Base-by-base conservation (phyloP, 2,888 invertebrate genomes). In the Plagodis dolabraria region DNA sequence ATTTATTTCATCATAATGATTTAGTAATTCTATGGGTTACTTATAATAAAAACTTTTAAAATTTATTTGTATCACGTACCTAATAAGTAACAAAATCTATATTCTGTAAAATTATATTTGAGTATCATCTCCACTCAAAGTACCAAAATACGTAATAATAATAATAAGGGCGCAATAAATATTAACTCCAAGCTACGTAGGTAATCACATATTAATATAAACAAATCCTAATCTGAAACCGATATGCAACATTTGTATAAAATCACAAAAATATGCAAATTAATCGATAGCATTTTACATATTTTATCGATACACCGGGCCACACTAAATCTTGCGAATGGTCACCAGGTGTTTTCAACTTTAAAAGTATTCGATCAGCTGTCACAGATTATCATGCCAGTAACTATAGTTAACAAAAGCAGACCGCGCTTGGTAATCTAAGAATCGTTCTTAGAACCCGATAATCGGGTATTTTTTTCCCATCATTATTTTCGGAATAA, bases 401-500 rank as follows among this genome's bases (percentile, higher is more conserved):
- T 40, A 5, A 40, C 40, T 40, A 5, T 8, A 9, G 12, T 12
- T 57, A 56, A 60, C 60, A 63, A 63, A 83, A 81, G 83, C 70
- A 67, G 72, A 67, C 71, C 75, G 72, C 52, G 54, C 75, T 77
- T 71, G 70, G 78, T 80, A 81, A 83, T 83, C 79, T 76, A 72
- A 63, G 70, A 79, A 80, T 80, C 82, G 77, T 85, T 85, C 83
- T 76, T 70, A 71, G 82, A 84, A 85, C 40, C 79, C 83, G 86
- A 86, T 86, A 86, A 85, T 84, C 86, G 80, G 68, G 38, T 69
- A 64, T 65, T 74, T 81, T 81, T 79, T 79, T 76, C 47, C 50
- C 42, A 33, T 76, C 76, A 84, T 86, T 82, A 86, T 86, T 83
- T 79, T 75, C 79, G 76, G 85, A 82, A 86, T 86, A 86, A 87